Percentiles rank a stretch among this genome's conserved stretches.
phyloP scores from a whole-genome alignment of 2,888 invertebrate genomes.

The Sphinx pinastri region DNA sequence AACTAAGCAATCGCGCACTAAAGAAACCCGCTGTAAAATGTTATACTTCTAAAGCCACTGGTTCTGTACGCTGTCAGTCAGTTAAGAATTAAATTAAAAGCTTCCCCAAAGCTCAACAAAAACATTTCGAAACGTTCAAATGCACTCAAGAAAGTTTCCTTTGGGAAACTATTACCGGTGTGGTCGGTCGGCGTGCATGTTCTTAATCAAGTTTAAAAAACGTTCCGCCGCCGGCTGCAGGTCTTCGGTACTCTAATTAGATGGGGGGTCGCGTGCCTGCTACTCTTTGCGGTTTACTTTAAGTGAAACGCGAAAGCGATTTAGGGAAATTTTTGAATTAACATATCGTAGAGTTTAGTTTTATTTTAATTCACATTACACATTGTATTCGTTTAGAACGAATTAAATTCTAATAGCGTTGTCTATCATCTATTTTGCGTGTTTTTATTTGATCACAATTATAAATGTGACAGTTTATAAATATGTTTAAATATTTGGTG shows the following conservation, averaged over 20 bases:
- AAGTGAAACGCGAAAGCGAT: neutral
- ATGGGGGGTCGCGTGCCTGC: slow-evolving; percentile 56
- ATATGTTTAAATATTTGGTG: too few species aligned
- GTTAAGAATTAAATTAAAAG: neutral
- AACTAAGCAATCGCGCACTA: too few species aligned
- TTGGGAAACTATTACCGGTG: slow-evolving; percentile 18
- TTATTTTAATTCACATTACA: too few species aligned
- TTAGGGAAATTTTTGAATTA: neutral
- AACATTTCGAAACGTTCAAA: neutral
- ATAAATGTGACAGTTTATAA: too few species aligned
- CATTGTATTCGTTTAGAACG: too few species aligned
- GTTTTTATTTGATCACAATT: too few species aligned
- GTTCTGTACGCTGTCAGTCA: too few species aligned
- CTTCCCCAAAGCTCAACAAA: neutral
- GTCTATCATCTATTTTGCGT: too few species aligned
- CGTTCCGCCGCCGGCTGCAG: slow-evolving; percentile 52
- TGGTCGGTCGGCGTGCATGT: slow-evolving; percentile 41
- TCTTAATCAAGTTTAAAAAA: slow-evolving; percentile 61
- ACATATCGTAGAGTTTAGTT: neutral
- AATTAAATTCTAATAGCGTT: too few species aligned
- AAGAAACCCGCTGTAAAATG: too few species aligned
- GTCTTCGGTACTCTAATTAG: slow-evolving; percentile 61
- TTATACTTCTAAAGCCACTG: too few species aligned
- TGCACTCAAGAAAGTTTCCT: slow-evolving; percentile 5
- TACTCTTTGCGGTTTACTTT: slow-evolving; percentile 21